Evolutionary conservation across 2,113 vertebrate species (phyloP).

Genomic region (Sander vitreus): DNA sequence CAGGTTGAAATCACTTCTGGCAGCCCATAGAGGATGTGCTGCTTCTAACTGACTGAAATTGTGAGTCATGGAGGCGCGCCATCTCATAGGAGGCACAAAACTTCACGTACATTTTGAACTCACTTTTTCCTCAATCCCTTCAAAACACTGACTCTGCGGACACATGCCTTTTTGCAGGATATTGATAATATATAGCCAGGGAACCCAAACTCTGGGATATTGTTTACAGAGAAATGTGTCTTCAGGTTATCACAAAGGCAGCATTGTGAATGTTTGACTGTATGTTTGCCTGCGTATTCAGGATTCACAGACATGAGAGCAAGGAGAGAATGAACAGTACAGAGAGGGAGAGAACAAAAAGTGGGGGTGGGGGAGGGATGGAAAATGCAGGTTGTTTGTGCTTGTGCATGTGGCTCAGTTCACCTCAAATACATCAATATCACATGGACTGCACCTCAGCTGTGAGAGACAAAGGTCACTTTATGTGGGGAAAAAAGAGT

Average conservation of each 20-base stretch:
- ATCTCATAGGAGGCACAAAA: constrained; percentile 16
- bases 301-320: constrained; percentile 40
- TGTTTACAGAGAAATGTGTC: constrained; percentile 56
- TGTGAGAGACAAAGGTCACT: constrained; percentile 42
- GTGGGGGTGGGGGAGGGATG: constrained; percentile 1
- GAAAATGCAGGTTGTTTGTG: constrained; percentile 43
- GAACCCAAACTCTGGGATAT: constrained; percentile 34
- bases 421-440: constrained; percentile 50
- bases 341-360: constrained; percentile 21
- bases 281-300: constrained; percentile 34
- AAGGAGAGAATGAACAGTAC: constrained; percentile 23
- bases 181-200: constrained; percentile 25
- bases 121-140: neutral
- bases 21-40: neutral
- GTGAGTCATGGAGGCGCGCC: neutral
- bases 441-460: constrained; percentile 22
- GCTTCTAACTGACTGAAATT: neutral
- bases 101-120: constrained; percentile 2
- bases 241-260: constrained; percentile 65
- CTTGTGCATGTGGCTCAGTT: constrained; percentile 26
- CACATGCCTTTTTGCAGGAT: constrained; percentile 33
- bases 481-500: neutral
- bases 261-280: constrained; percentile 44
- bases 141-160: constrained; percentile 11
- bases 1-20: neutral